phyloP scores from a whole-genome alignment of 2,888 invertebrate genomes.

The Caenorhabditis becei region DNA sequence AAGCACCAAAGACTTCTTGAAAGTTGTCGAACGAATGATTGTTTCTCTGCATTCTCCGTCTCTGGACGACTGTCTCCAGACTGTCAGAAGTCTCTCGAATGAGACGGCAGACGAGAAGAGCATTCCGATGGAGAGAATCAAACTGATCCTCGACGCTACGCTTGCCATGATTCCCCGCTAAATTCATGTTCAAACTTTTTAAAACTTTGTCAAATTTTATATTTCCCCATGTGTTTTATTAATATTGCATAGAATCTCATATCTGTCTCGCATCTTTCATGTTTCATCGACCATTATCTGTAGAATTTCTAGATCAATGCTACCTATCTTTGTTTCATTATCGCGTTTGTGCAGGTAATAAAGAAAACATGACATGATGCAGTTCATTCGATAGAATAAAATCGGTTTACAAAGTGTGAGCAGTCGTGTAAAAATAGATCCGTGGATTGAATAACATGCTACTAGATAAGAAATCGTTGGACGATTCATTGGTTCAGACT shows the following conservation, averaged over 20 bases:
- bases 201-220: not conserved
- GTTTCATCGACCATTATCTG: no score
- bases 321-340: no score
- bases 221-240: not conserved
- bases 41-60: not conserved
- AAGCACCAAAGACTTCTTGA: conserved; percentile 5
- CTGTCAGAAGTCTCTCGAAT: not conserved
- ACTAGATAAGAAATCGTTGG: not conserved
- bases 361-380: not conserved
- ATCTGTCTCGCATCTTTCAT: no score
- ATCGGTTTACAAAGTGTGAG: no score
- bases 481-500: not conserved
- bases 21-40: not conserved
- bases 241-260: no score
- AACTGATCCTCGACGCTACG: conserved; percentile 35
- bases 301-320: no score
- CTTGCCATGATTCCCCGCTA: conserved; percentile 33
- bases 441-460: not conserved
- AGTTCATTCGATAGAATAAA: not conserved
- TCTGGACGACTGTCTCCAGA: not conserved
- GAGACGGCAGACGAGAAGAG: not conserved
- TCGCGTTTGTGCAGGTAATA: no score
- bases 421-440: no score
- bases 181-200: not conserved
- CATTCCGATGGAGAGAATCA: conserved; percentile 20